phyloP scores from a whole-genome alignment of 2,888 invertebrate species.

The Thereva nobilitata region DNA sequence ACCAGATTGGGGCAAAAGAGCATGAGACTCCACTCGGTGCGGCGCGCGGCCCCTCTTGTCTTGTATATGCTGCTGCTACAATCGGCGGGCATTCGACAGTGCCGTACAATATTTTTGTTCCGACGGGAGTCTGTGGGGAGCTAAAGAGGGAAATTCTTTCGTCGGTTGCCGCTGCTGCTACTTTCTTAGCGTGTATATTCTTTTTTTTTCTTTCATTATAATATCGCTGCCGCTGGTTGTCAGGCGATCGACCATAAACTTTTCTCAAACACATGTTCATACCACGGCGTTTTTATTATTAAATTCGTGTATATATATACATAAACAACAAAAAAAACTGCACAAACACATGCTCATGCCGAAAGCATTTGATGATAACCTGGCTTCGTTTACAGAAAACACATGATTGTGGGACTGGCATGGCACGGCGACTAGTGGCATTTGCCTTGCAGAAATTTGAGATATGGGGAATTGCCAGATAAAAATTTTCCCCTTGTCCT shows the following conservation, averaged over 20 bases:
- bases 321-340: not conserved
- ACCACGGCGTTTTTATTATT: not conserved
- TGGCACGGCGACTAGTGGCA: conserved; percentile 3
- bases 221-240: conserved; percentile 25
- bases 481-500: not conserved
- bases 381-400: conserved; percentile 1
- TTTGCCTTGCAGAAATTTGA: not conserved
- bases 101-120: not conserved
- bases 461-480: conserved; percentile 21
- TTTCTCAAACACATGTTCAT: conserved; percentile 31
- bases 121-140: not conserved
- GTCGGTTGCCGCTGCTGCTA: conserved; percentile 10
- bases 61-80: too few species aligned
- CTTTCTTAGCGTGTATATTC: not conserved
- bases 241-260: conserved; percentile 42
- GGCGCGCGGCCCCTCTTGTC: too few species aligned
- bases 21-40: too few species aligned
- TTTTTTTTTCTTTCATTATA: too few species aligned
- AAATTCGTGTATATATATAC: not conserved
- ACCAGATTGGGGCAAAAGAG: too few species aligned
- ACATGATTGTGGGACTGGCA: conserved; percentile 25
- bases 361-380: too few species aligned
- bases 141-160: conserved; percentile 25
- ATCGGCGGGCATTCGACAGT: not conserved
- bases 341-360: too few species aligned